Evolutionary conservation across 2,888 invertebrate genomes (phyloP), one percentile per base, ranked within the genome.

Genomic region (Pristionchus mayeri): DNA sequence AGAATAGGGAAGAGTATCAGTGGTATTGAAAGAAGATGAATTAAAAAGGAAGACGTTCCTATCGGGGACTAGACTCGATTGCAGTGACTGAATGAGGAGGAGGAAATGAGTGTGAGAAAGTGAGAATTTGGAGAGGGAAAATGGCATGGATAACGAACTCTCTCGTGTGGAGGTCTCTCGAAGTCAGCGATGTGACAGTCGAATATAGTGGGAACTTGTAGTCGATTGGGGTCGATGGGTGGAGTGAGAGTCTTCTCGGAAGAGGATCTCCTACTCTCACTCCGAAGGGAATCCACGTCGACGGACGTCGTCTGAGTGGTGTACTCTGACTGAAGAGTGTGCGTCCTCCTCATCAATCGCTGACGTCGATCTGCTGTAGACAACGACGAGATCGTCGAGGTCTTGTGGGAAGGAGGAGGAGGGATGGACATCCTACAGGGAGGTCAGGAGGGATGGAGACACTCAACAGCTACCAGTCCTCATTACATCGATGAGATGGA

Each of bases 91-190:
- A 3, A 18, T 11, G 71, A 24, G 18, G 40, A n/a, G n/a, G n/a
- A n/a, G n/a, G n/a, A n/a, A n/a, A n/a, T n/a, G 11, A 40, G 21
- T 37, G 24, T 40, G 16, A 4, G 40, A 40, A 40, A 71, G 3
- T 7, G 40, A 37, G n/a, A n/a, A n/a, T n/a, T n/a, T n/a, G n/a
- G n/a, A n/a, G n/a, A n/a, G n/a, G n/a, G n/a, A n/a, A n/a, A n/a
- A n/a, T n/a, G n/a, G n/a, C n/a, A n/a, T n/a, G n/a, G 30, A 24
- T 2, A 75, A 44, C 40, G 71, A 24, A 89, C 90, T 88, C 88
- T 87, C 85, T 88, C 88, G 85, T 90, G 90, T 50, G 90, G 90
- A 75, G 89, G 90, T 82, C 85, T 84, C 86, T 90, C 90, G 60
- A 87, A 86, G 7, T 87, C 84, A 85, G 87, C 87, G 52, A 89